Conservation (phyloP, 2,888 invertebrate species). For the Steromphala cineraria region DNA sequence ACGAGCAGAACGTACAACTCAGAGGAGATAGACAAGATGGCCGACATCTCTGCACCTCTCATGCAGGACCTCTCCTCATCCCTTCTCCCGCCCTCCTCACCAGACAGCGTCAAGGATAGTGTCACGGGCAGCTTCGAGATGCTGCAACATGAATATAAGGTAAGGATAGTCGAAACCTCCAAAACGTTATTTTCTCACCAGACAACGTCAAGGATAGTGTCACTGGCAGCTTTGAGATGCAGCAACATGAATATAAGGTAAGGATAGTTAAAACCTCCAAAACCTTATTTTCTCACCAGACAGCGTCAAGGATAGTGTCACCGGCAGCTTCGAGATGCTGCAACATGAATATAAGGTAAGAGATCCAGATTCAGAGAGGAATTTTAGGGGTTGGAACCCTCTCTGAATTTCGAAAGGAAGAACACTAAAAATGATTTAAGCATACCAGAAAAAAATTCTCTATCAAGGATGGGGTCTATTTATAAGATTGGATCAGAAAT, state of each 20-base stretch:
- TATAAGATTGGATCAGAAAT: too few relatives aligned
- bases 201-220: conserved; percentile 41
- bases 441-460: too few relatives aligned
- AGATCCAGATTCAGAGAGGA: too few relatives aligned
- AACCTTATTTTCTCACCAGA: background rate
- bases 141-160: conserved; percentile 38
- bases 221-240: conserved; percentile 41
- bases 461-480: too few relatives aligned
- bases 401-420: too few relatives aligned
- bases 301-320: too few relatives aligned
- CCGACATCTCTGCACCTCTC: conserved; percentile 36
- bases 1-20: conserved; percentile 41
- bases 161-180: background rate
- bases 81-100: conserved; percentile 33
- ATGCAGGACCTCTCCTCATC: conserved; percentile 40
- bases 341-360: conserved; percentile 37
- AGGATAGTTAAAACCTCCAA: background rate
- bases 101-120: conserved; percentile 40
- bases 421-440: too few relatives aligned
- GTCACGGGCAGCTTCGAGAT: conserved; percentile 42
- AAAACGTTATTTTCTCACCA: too few relatives aligned
- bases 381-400: too few relatives aligned
- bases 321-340: background rate
- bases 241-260: conserved; percentile 39
- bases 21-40: conserved; percentile 32